phyloP scores from a whole-genome alignment of 2,797 vertebrate genomes.

The Sebastes dallii region DNA sequence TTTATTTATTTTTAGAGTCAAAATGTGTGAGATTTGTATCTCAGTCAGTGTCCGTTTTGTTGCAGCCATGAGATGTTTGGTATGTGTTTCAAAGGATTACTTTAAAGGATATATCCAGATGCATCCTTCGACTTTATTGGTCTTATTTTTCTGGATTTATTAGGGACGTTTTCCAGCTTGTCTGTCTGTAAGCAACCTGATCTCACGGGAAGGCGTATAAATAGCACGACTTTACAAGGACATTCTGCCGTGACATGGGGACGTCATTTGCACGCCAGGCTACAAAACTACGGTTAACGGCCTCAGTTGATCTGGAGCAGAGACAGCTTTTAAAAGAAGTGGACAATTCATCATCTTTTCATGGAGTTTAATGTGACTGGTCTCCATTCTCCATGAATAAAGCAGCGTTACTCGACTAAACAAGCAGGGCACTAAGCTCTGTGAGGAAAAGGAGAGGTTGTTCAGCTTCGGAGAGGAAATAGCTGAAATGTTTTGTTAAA shows the following conservation, averaged over 20 bases:
- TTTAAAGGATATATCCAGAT: background rate
- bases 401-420: background rate
- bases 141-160: background rate
- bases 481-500: slow-evolving; percentile 1
- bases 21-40: slow-evolving; percentile 1
- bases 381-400: background rate
- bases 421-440: background rate
- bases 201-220: background rate
- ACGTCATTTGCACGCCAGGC: too few relatives aligned
- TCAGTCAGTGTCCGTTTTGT: background rate
- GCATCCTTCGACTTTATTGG: background rate
- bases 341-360: background rate
- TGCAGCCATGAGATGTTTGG: background rate
- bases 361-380: background rate
- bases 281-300: too few relatives aligned
- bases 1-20: slow-evolving; percentile 1
- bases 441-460: background rate
- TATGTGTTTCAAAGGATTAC: background rate
- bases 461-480: background rate
- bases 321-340: background rate
- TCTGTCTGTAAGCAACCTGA: background rate
- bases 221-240: too few relatives aligned
- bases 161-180: background rate
- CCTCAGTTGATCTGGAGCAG: background rate
- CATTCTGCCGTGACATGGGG: too few relatives aligned